A percentile compares a stretch with the other conserved stretches of the same genome.
These are phyloP conservation scores for Pachypanchax playfairii DNA, from an alignment of 2,113 vertebrate species.

Conservation along the genomic window DNA sequence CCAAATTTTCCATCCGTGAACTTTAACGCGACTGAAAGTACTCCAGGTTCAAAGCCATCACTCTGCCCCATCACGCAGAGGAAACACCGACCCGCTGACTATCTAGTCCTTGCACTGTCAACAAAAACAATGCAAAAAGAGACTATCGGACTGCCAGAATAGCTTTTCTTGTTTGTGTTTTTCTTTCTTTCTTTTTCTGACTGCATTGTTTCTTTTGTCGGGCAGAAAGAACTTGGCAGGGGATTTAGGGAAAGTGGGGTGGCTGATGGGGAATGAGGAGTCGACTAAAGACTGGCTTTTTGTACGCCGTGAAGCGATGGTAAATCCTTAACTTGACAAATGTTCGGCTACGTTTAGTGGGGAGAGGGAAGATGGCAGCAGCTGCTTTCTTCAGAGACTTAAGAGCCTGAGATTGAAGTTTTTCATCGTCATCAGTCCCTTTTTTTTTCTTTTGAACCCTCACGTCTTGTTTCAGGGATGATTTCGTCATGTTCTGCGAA, in stretches of 20 bases:
- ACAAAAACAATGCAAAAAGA: constrained; percentile 76
- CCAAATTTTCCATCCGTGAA: constrained; percentile 68
- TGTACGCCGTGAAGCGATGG: constrained; percentile 62
- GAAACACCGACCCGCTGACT: constrained; percentile 72
- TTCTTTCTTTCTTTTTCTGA: constrained; percentile 49
- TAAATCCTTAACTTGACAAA: constrained; percentile 75
- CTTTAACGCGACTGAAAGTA: constrained; percentile 73
- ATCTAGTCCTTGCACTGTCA: constrained; percentile 80
- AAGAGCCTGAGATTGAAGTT: constrained; percentile 63
- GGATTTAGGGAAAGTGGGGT: constrained; percentile 47
- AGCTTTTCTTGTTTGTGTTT: constrained; percentile 45
- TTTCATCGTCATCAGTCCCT: constrained; percentile 57
- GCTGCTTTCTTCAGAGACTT: constrained; percentile 71
- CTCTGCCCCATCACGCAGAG: constrained; percentile 68
- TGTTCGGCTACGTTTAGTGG: constrained; percentile 70
- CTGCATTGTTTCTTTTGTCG: constrained; percentile 68
- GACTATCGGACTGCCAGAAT: constrained; percentile 72
- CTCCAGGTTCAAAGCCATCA: constrained; percentile 86
- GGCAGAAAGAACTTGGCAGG: constrained; percentile 66
- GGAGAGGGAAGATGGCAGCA: constrained; percentile 62
- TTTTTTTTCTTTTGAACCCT: constrained; percentile 48
- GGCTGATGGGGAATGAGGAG: constrained; percentile 60
- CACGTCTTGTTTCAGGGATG: constrained; percentile 75
- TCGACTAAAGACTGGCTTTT: constrained; percentile 69
- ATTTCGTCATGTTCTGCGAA: constrained; percentile 58